These are phyloP conservation scores for Andrena bucephala DNA, from an alignment of 2,888 invertebrate genomes.

Conservation along the genomic window DNA sequence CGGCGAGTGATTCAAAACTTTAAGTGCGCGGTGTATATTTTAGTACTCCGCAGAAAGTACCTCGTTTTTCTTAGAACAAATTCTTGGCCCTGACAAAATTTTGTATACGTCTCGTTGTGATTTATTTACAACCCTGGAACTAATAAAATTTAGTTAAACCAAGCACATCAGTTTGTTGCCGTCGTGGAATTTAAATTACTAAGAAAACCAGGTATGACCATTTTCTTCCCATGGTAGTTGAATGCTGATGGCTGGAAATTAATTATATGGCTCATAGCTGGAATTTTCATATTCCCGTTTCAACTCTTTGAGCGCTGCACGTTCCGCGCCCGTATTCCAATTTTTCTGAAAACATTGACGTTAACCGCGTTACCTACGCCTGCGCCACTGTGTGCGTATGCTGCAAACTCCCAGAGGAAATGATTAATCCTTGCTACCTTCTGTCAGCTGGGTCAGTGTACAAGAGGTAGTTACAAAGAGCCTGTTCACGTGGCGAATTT, in stretches of 20 bases:
- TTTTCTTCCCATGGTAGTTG: not conserved
- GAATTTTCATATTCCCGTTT: conserved; percentile 28
- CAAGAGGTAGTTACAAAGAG: conserved; percentile 34
- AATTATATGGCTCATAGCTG: conserved; percentile 21
- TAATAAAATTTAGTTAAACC: not conserved
- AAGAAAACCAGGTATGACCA: not conserved
- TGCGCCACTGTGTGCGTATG: not conserved
- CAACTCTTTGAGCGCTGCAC: conserved; percentile 29
- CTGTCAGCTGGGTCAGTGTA: conserved; percentile 29
- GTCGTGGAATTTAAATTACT: not conserved
- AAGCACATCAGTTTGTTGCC: not conserved
- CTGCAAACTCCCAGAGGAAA: conserved; percentile 25
- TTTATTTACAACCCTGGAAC: not conserved
- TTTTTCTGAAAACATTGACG: conserved; percentile 29
- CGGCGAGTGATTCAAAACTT: too few species aligned
- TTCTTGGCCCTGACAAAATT: too few species aligned
- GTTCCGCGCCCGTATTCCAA: conserved; percentile 24
- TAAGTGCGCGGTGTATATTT: too few species aligned
- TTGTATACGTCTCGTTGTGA: too few species aligned
- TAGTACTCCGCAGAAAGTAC: too few species aligned
- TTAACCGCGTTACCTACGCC: conserved; percentile 33
- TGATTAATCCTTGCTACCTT: conserved; percentile 48
- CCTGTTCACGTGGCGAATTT: conserved; percentile 6
- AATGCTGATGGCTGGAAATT: conserved; percentile 1
- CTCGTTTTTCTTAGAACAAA: too few species aligned